Conservation (phyloP, 2,113 vertebrate genomes). For the Lasiurus borealis region DNA sequence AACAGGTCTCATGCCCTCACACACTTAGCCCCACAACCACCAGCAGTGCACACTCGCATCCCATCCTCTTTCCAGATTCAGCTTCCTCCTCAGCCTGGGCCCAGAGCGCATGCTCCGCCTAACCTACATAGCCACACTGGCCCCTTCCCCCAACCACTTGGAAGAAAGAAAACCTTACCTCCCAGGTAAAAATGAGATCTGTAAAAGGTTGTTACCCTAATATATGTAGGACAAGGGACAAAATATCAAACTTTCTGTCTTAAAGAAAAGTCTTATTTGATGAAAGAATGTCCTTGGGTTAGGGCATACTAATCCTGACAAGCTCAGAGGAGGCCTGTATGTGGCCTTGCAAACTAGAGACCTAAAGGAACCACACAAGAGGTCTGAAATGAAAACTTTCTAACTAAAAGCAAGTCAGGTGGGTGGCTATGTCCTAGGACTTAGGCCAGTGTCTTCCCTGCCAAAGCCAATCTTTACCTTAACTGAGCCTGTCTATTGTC, state of each 20-base stretch:
- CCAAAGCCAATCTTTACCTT: neutral
- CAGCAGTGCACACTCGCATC: fast-evolving
- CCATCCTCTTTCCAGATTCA: neutral
- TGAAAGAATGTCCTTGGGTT: neutral
- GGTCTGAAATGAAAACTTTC: neutral
- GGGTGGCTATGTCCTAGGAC: neutral
- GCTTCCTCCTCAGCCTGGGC: neutral
- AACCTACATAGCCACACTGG: no score
- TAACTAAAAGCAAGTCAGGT: neutral
- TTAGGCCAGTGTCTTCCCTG: neutral
- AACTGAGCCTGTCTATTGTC: neutral
- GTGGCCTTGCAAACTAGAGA: neutral
- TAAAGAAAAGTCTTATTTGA: neutral
- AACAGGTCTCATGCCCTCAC: neutral
- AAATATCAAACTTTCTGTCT: neutral
- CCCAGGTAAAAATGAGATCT: neutral
- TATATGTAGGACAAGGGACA: neutral
- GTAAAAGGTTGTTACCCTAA: neutral
- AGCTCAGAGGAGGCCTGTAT: neutral
- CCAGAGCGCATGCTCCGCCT: no score
- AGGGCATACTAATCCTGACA: neutral
- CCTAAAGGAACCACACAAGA: neutral
- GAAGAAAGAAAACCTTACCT: neutral
- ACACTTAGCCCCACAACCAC: neutral
- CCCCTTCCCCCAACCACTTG: neutral